Evolutionary conservation across 2,888 invertebrate genomes (phyloP).

Genomic region (Eustalomyia histrio): DNA sequence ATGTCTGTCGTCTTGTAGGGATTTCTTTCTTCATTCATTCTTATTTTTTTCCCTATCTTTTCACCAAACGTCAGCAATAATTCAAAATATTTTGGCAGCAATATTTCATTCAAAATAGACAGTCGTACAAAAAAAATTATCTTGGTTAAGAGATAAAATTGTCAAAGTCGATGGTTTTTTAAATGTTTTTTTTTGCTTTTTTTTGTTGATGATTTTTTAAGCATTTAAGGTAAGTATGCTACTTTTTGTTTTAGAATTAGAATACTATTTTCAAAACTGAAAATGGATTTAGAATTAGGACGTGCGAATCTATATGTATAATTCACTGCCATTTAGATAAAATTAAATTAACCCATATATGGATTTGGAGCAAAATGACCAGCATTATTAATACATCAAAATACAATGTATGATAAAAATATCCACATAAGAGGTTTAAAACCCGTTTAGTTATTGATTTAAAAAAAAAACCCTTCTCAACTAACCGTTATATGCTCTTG

Average conservation of each 20-base stretch:
- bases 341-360: too few species aligned
- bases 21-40: constrained; percentile 14
- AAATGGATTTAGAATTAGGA: too few species aligned
- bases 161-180: constrained; percentile 1
- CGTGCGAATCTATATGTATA: too few species aligned
- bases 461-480: too few species aligned
- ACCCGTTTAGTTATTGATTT: too few species aligned
- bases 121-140: constrained; percentile 21
- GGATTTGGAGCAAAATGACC: too few species aligned
- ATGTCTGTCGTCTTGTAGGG: constrained; percentile 16
- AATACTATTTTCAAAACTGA: too few species aligned
- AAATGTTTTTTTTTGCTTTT: constrained; percentile 1
- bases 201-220: constrained; percentile 2
- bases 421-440: too few species aligned
- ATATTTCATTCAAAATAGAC: constrained; percentile 18
- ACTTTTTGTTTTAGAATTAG: not conserved
- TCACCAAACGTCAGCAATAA: constrained; percentile 41
- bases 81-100: constrained; percentile 47
- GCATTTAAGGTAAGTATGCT: not conserved
- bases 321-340: too few species aligned
- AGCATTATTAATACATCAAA: too few species aligned
- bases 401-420: too few species aligned
- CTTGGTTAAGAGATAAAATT: constrained; percentile 3
- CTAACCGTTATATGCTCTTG: too few species aligned
- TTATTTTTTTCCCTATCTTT: constrained; percentile 32